Conservation (phyloP, 2,888 invertebrate genomes). For the Andrena fulva region DNA sequence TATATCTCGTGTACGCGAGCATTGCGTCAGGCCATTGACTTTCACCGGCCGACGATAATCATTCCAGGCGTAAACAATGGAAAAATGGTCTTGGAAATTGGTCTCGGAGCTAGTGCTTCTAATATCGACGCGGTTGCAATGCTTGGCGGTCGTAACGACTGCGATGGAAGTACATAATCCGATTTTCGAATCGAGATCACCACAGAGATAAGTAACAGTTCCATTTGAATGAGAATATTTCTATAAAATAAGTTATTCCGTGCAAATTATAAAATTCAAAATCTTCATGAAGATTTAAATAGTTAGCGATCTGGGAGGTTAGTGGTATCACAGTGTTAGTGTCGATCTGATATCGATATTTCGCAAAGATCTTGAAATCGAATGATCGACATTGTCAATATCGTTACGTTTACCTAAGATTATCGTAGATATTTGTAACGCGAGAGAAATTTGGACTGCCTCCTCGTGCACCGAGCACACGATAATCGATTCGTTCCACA, state of each 20-base stretch:
- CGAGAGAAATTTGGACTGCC: background rate
- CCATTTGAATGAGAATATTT: background rate
- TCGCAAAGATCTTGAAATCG: conserved; percentile 4
- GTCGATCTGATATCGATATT: background rate
- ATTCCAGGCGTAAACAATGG: conserved; percentile 21
- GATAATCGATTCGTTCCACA: conserved; percentile 7
- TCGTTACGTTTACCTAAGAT: conserved; percentile 8
- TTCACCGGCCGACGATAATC: conserved; percentile 68
- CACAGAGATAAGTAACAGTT: background rate
- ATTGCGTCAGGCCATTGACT: conserved; percentile 72
- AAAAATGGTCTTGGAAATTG: conserved; percentile 44
- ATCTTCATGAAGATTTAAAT: background rate
- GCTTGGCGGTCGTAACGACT: background rate
- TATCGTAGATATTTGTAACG: background rate
- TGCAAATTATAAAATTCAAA: background rate
- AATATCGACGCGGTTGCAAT: background rate
- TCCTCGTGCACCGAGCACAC: background rate
- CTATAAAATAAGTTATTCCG: background rate
- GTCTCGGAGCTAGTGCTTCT: conserved; percentile 15
- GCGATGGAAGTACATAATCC: background rate
- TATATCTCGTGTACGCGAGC: conserved; percentile 65
- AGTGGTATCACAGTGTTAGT: conserved; percentile 27
- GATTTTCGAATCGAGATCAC: background rate
- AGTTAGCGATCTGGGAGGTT: background rate
- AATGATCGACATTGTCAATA: conserved; percentile 17